Base-by-base conservation (phyloP, 2,113 vertebrate genomes). In the Sialia sialis region DNA sequence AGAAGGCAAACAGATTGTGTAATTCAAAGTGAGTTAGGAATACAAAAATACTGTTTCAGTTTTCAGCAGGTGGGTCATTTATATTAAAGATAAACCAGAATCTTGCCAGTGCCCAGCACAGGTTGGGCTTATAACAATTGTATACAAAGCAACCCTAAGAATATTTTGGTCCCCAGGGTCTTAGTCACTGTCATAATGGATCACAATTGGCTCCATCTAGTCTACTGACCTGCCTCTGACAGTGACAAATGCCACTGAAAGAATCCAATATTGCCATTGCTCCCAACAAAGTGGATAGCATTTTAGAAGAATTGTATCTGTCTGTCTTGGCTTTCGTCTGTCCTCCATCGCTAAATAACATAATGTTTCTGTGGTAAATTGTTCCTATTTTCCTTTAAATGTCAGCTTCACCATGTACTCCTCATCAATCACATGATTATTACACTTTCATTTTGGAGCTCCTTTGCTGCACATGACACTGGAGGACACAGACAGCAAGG, bases 351-450 rank as follows among this genome's bases (percentile, higher is more conserved):
- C 43, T 74, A 77, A 90, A 86, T 41, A 93, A 90, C 8, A 2
- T 76, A 48, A 91, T 85, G 84, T 34, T 67, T 67, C 51, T 11
- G 17, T 34, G 75, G 80, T 91, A 89, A 92, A 34, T 63, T 87
- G 89, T 68, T 94, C 49, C 84, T 25, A 34, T 95, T 95, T 95
- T 86, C 78, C 55, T 84, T 85, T 83, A 80, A 94, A 94, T 88
- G 87, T 83, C 89, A 80, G 16, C 27, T 70, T 77, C 39, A 44
- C 46, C 34, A 17, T 56, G 39, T 51, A 51, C 11, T 52, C 27
- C 36, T 74, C 70, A 4, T 94, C 89, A 79, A 63, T 95, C 93
- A 90, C 0, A 0, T 86, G 83, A 83, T 90, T 69, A 89, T 76
- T 85, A 6, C 27, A 38, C 8, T 49, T 73, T 48, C 22, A 62